Percentiles rank a stretch among this genome's conserved stretches.
Conservation (phyloP, 2,888 invertebrate species). For the Sturmia bella region DNA sequence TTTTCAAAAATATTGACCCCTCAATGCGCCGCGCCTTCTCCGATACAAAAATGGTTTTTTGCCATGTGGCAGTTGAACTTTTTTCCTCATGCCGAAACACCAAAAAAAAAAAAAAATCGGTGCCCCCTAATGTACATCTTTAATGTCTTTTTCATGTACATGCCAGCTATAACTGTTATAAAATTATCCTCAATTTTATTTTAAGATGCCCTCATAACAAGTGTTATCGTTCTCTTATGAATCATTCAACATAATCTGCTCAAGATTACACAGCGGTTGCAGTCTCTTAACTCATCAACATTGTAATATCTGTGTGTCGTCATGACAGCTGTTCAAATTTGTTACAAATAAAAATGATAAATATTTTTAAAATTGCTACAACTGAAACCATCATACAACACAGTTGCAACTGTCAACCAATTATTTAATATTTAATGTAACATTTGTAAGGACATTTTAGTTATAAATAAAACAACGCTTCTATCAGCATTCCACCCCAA, state of each 20-base stretch:
- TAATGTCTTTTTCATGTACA: too few species aligned
- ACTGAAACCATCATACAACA: neutral
- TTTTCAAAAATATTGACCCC: too few species aligned
- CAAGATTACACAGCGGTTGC: neutral
- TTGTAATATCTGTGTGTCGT: neutral
- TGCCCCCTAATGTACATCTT: too few species aligned
- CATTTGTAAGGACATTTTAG: neutral
- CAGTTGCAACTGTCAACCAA: neutral
- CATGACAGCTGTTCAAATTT: neutral
- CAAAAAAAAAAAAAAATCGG: too few species aligned
- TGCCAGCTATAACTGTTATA: too few species aligned
- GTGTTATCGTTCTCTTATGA: neutral
- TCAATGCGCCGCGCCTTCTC: too few species aligned
- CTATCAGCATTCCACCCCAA: neutral
- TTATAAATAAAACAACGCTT: neutral
- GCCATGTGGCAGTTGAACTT: too few species aligned
- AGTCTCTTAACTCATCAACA: neutral
- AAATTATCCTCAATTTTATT: too few species aligned
- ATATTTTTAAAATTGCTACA: neutral
- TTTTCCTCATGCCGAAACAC: too few species aligned
- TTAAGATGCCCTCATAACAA: neutral
- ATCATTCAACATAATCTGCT: neutral
- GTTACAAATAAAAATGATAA: neutral
- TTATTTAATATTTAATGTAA: conserved; percentile 19
- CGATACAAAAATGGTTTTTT: too few species aligned